These are phyloP conservation scores for Semaprochilodus insignis DNA, from an alignment of 2,797 vertebrate species.

Conservation along the genomic window DNA sequence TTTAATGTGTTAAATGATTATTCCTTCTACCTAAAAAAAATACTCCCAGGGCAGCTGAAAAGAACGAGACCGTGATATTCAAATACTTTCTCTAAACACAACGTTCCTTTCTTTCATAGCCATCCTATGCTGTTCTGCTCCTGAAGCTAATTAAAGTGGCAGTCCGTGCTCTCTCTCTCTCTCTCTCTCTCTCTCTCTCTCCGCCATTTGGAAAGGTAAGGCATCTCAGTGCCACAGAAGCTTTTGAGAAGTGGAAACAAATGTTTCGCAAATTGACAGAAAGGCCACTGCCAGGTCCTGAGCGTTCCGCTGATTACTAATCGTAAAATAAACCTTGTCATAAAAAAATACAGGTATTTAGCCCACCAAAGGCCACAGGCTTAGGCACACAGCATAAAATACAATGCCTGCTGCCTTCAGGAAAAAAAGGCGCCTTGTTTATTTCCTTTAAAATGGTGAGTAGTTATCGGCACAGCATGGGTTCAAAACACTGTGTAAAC, in stretches of 20 bases:
- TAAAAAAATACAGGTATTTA: slow-evolving; percentile 79
- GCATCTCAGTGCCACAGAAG: slow-evolving; percentile 74
- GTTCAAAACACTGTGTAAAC: slow-evolving; percentile 64
- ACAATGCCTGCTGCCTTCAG: slow-evolving; percentile 17
- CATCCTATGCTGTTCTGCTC: slow-evolving; percentile 71
- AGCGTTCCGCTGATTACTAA: slow-evolving; percentile 86
- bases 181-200: slow-evolving; percentile 9
- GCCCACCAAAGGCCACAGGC: slow-evolving; percentile 63
- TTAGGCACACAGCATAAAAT: slow-evolving; percentile 68
- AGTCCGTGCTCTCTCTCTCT: slow-evolving; percentile 67
- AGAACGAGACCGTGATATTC: not conserved
- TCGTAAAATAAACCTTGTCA: slow-evolving; percentile 87
- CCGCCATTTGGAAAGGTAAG: slow-evolving; percentile 41
- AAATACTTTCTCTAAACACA: slow-evolving; percentile 18
- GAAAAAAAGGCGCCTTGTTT: slow-evolving; percentile 67
- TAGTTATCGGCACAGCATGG: slow-evolving; percentile 76
- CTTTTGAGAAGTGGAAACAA: slow-evolving; percentile 80
- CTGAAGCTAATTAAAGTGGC: slow-evolving; percentile 82
- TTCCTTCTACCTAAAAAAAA: not conserved
- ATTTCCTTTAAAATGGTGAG: slow-evolving; percentile 73
- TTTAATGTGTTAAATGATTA: not conserved
- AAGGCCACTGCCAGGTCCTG: slow-evolving; percentile 83
- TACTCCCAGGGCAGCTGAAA: not conserved
- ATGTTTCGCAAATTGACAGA: slow-evolving; percentile 82
- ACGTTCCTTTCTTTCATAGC: slow-evolving; percentile 54